Percentiles rank a stretch among this genome's conserved stretches.
phyloP scores from a whole-genome alignment of 2,797 vertebrate genomes.

The Hafferia zeledoni region DNA sequence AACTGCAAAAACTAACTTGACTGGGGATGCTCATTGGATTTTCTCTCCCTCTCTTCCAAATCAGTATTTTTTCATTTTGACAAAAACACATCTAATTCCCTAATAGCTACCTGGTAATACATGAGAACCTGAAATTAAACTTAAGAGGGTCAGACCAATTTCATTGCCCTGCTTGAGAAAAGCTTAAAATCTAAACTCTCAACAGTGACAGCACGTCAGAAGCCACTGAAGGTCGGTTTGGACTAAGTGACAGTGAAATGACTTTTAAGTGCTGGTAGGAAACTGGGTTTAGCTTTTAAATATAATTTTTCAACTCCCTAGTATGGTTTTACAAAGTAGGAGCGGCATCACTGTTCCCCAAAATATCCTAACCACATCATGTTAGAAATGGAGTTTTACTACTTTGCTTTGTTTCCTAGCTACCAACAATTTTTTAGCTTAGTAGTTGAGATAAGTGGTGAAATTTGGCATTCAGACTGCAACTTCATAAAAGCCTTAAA shows the following conservation, averaged over 20 bases:
- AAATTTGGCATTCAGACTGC: conserved; percentile 29
- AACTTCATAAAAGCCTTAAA: neutral
- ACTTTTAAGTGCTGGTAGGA: neutral
- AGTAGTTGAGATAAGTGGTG: conserved; percentile 32
- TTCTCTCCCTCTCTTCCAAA: neutral
- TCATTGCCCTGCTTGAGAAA: neutral
- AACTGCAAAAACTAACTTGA: neutral
- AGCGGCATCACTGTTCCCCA: conserved; percentile 19
- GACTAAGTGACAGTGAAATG: neutral
- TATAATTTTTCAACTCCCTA: neutral
- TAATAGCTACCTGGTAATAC: neutral
- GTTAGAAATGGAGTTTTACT: conserved; percentile 41
- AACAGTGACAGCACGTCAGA: neutral
- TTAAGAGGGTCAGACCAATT: neutral
- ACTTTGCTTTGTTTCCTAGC: conserved; percentile 60
- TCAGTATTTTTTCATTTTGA: neutral
- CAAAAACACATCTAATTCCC: neutral
- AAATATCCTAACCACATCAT: conserved; percentile 38
- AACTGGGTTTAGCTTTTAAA: conserved; percentile 32
- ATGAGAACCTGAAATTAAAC: neutral
- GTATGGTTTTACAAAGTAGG: conserved; percentile 18
- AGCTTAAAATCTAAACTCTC: neutral
- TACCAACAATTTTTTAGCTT: conserved; percentile 23
- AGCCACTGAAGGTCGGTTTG: neutral
- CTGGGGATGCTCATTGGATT: neutral